Conservation (phyloP, 2,888 invertebrate species). For the Nematopogon swammerdamellus region DNA sequence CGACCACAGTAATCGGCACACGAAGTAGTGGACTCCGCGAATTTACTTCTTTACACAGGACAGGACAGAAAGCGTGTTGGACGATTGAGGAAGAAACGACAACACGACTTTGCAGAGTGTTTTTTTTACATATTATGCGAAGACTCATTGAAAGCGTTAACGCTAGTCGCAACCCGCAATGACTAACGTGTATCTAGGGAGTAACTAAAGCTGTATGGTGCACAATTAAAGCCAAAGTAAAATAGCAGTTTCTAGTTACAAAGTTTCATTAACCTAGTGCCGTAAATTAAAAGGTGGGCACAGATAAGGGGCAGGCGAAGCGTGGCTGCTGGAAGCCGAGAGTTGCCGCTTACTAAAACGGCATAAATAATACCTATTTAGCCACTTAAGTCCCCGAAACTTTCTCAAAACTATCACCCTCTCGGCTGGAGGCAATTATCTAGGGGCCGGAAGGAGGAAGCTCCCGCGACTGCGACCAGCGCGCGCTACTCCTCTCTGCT, state of each 20-base stretch:
- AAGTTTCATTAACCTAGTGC: conserved; percentile 1
- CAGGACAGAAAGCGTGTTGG: too few species aligned
- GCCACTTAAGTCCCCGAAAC: conserved; percentile 2
- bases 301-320: not conserved
- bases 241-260: not conserved
- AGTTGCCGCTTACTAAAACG: not conserved
- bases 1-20: too few species aligned
- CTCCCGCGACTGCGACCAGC: not conserved
- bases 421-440: not conserved
- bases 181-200: too few species aligned
- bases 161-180: too few species aligned
- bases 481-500: too few species aligned
- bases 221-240: not conserved
- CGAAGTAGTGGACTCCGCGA: too few species aligned
- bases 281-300: conserved; percentile 1
- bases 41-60: too few species aligned
- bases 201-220: too few species aligned
- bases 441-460: not conserved
- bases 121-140: too few species aligned
- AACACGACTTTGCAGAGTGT: too few species aligned
- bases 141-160: too few species aligned
- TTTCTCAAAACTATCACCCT: conserved; percentile 1
- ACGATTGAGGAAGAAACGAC: too few species aligned
- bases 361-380: conserved; percentile 3
- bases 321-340: not conserved